Evolutionary conservation across 2,888 invertebrate genomes (phyloP).

Genomic region (Candidula unifasciata): DNA sequence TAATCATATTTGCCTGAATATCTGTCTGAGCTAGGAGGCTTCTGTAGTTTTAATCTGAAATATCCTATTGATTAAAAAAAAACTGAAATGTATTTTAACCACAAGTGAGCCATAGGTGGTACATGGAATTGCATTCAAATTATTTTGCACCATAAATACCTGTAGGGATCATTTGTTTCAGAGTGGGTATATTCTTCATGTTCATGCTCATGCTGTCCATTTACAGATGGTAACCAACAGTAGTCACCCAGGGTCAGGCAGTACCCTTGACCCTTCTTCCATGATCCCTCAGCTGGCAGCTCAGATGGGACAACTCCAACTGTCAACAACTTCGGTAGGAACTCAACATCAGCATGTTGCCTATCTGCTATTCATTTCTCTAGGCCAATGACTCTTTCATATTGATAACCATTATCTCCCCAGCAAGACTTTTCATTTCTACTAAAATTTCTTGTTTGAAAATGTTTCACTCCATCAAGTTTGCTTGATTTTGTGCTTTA

Average conservation of each 20-base stretch:
- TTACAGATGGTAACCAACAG: slow-evolving; percentile 60
- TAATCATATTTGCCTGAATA: too few species aligned
- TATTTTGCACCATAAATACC: neutral
- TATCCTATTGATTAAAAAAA: too few species aligned
- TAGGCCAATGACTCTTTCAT: neutral
- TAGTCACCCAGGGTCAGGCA: slow-evolving; percentile 56
- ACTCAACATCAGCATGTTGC: slow-evolving; percentile 50
- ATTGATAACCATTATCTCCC: neutral
- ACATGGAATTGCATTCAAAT: neutral
- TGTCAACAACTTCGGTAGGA: slow-evolving; percentile 79
- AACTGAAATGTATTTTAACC: too few species aligned
- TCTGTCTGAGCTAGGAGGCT: too few species aligned
- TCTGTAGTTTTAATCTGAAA: too few species aligned
- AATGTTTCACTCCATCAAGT: neutral
- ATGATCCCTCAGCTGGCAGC: slow-evolving; percentile 71
- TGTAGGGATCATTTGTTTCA: neutral
- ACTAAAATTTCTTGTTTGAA: neutral
- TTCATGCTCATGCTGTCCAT: slow-evolving; percentile 46
- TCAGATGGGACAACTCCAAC: slow-evolving; percentile 84
- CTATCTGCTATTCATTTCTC: slow-evolving; percentile 36
- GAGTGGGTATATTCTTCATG: neutral
- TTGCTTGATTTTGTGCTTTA: neutral
- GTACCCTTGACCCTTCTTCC: slow-evolving; percentile 55
- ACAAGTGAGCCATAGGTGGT: neutral
- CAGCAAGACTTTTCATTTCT: slow-evolving; percentile 1